Conservation (phyloP, 35 echinoderm and acorn worm species). For the Ophiothrix spiculata region DNA sequence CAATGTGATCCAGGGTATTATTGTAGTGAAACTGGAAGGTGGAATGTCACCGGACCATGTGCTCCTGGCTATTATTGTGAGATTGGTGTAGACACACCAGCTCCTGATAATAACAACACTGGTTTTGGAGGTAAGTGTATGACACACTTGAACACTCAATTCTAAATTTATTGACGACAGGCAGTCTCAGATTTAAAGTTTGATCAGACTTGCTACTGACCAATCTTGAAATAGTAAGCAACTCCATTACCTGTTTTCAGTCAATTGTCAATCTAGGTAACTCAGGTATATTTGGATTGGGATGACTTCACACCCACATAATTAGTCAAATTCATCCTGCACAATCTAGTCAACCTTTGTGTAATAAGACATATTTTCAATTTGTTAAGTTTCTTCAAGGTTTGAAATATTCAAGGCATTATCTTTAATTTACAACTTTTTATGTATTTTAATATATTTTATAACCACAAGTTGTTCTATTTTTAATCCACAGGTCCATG, state of each 20-base stretch:
- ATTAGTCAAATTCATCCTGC: too few relatives aligned
- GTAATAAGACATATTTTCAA: too few relatives aligned
- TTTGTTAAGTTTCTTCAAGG: too few relatives aligned
- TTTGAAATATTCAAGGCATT: neutral
- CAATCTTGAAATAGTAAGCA: neutral
- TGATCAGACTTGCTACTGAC: neutral
- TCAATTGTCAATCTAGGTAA: neutral
- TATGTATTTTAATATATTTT: neutral
- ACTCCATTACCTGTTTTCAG: neutral
- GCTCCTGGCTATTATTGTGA: conserved; percentile 85
- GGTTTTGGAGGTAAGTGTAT: conserved; percentile 75
- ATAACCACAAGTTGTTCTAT: neutral
- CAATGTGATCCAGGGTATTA: conserved; percentile 93
- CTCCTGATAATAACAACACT: conserved; percentile 96
- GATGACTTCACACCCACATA: too few relatives aligned
- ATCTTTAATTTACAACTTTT: neutral
- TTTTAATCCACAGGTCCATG: conserved; percentile 68
- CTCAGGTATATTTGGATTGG: neutral
- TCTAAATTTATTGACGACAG: too few relatives aligned
- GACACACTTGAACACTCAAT: neutral
- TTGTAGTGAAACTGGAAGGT: conserved; percentile 60
- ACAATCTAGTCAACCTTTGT: too few relatives aligned
- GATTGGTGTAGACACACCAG: conserved; percentile 83
- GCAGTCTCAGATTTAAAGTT: neutral
- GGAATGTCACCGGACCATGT: conserved; percentile 61